Conservation (phyloP, 2,888 invertebrate species). For the Cerastoderma edule region DNA sequence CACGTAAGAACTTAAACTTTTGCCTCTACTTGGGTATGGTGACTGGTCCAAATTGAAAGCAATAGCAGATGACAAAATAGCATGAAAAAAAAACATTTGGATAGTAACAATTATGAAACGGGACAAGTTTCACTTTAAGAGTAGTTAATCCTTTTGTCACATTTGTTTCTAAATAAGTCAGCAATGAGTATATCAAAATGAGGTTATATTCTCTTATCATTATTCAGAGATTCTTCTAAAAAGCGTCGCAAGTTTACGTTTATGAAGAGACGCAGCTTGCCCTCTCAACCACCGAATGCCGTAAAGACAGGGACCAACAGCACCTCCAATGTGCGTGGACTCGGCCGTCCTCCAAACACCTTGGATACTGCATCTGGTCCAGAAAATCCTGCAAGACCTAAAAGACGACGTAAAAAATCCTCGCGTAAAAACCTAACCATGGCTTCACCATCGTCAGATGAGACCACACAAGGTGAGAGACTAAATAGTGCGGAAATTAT, state of each 20-base stretch:
- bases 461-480: constrained; percentile 66
- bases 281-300: constrained; percentile 43
- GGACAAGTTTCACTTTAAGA: too few species aligned
- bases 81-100: too few species aligned
- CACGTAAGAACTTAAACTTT: too few species aligned
- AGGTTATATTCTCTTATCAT: too few species aligned
- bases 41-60: too few species aligned
- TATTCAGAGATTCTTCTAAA: constrained; percentile 67
- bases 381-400: constrained; percentile 61
- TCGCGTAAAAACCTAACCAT: constrained; percentile 54
- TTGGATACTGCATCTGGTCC: constrained; percentile 59
- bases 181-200: background rate
- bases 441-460: constrained; percentile 67
- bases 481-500: too few species aligned
- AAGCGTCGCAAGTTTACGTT: constrained; percentile 62
- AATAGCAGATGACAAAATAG: too few species aligned
- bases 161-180: background rate
- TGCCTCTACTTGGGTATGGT: too few species aligned
- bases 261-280: constrained; percentile 58
- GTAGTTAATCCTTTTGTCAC: background rate
- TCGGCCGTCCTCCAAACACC: constrained; percentile 39
- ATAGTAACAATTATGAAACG: too few species aligned
- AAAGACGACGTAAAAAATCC: constrained; percentile 63
- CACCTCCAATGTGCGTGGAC: constrained; percentile 24
- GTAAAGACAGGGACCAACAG: constrained; percentile 29